A percentile compares a stretch with the other conserved stretches of the same genome.
phyloP scores from a whole-genome alignment of 1,140 invertebrate species.

The Coenobita brevimanus region DNA sequence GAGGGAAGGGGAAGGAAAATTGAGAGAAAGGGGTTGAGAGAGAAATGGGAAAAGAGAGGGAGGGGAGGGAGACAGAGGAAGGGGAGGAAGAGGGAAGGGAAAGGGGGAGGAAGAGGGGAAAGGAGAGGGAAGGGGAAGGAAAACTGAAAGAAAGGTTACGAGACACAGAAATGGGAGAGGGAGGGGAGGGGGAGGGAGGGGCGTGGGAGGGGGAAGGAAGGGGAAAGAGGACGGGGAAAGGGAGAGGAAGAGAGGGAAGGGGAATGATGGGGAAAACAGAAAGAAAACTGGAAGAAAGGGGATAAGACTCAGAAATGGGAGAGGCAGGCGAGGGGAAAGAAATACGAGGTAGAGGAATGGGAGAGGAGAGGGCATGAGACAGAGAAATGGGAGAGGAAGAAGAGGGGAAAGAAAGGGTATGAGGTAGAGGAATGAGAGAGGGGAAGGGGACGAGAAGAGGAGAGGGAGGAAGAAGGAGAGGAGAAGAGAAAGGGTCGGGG shows the following conservation, averaged over 20 bases:
- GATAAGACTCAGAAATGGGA: background rate
- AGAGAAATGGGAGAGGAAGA: background rate
- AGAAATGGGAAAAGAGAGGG: background rate
- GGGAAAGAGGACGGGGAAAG: background rate
- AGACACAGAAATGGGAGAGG: constrained; percentile 25
- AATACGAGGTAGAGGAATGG: background rate
- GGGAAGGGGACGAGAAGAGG: too few species aligned
- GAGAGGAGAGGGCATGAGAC: background rate
- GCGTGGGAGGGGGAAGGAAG: background rate
- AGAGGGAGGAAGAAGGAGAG: too few species aligned
- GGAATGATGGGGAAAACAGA: background rate
- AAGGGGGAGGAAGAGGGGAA: background rate
- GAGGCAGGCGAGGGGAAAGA: background rate
- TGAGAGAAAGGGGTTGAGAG: background rate
- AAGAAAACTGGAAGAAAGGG: background rate
- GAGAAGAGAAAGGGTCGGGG: too few species aligned
- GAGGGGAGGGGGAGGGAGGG: constrained; percentile 31
- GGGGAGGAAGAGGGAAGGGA: background rate
- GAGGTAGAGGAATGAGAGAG: too few species aligned
- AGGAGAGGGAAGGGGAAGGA: background rate
- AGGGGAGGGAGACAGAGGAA: background rate
- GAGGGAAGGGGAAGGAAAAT: background rate
- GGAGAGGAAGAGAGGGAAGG: background rate
- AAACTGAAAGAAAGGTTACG: background rate
- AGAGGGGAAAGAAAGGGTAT: too few species aligned